Conservation (phyloP, 2,113 vertebrate genomes). For the Hiodon alosoides region DNA sequence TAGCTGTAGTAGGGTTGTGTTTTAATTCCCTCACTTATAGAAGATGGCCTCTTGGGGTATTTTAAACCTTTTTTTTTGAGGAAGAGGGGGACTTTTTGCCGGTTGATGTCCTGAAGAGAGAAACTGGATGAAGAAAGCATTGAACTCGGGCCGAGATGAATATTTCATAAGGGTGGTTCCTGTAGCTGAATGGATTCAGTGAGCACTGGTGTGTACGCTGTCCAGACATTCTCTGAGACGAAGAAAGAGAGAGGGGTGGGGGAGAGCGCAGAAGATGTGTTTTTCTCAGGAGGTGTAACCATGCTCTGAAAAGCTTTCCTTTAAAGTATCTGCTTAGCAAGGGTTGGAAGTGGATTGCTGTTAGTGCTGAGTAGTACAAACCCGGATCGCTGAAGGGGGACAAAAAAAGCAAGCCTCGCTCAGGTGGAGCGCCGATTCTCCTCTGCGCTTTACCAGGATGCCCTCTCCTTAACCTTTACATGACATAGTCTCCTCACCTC, state of each 20-base stretch:
- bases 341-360: constrained; percentile 29
- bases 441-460: neutral
- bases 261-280: constrained; percentile 27
- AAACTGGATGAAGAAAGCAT: constrained; percentile 46
- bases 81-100: constrained; percentile 27
- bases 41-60: constrained; percentile 6
- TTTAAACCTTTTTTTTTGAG: constrained; percentile 30
- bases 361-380: constrained; percentile 35
- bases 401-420: neutral
- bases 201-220: constrained; percentile 59
- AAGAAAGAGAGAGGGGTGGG: constrained; percentile 8
- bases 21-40: neutral
- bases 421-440: neutral
- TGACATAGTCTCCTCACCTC: neutral
- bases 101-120: constrained; percentile 20
- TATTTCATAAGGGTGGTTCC: constrained; percentile 65
- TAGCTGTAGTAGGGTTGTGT: constrained; percentile 32
- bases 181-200: constrained; percentile 68
- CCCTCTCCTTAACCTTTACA: neutral
- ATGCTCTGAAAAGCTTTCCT: constrained; percentile 38
- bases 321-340: constrained; percentile 35
- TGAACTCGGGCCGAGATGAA: constrained; percentile 51
- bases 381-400: neutral
- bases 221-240: constrained; percentile 57
- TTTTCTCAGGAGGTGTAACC: constrained; percentile 47